Percentiles rank a stretch among this genome's conserved stretches.
These are phyloP conservation scores for Netelia fuscicornis DNA, from an alignment of 2,888 invertebrate genomes.

Conservation along the genomic window DNA sequence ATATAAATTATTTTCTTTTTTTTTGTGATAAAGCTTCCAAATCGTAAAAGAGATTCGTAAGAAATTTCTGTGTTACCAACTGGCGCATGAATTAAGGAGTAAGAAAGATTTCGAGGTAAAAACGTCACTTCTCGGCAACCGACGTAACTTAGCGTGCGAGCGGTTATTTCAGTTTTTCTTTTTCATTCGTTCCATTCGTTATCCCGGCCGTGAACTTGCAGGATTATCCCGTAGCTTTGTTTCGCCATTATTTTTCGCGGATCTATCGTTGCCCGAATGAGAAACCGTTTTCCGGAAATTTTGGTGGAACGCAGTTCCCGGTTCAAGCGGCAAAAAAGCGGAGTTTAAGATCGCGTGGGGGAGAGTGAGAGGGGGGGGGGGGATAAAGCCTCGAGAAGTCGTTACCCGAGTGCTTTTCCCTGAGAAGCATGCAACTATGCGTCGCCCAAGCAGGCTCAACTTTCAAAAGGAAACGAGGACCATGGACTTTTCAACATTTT, in stretches of 20 bases:
- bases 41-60: neutral
- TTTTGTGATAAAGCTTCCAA: conserved; percentile 10
- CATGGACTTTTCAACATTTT: conserved; percentile 28
- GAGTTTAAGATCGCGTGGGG: conserved; percentile 21
- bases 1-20: conserved; percentile 14
- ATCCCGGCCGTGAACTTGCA: conserved; percentile 40
- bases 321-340: conserved; percentile 28
- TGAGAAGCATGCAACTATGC: conserved; percentile 45
- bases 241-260: conserved; percentile 26
- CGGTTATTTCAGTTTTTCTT: conserved; percentile 15
- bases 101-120: conserved; percentile 26
- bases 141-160: conserved; percentile 46
- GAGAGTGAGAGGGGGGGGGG: neutral
- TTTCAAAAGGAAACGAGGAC: conserved; percentile 54
- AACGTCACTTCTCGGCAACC: conserved; percentile 22
- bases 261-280: conserved; percentile 13
- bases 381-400: conserved; percentile 49
- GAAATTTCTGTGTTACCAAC: conserved; percentile 1
- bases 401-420: conserved; percentile 37
- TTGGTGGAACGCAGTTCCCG: conserved; percentile 19
- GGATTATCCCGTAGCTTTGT: conserved; percentile 32
- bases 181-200: neutral
- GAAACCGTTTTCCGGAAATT: conserved; percentile 43
- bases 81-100: conserved; percentile 34
- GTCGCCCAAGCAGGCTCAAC: conserved; percentile 30